Percentiles rank a stretch among this genome's conserved stretches.
phyloP scores from a whole-genome alignment of 2,797 vertebrate species.

The Pelodytes ibericus region DNA sequence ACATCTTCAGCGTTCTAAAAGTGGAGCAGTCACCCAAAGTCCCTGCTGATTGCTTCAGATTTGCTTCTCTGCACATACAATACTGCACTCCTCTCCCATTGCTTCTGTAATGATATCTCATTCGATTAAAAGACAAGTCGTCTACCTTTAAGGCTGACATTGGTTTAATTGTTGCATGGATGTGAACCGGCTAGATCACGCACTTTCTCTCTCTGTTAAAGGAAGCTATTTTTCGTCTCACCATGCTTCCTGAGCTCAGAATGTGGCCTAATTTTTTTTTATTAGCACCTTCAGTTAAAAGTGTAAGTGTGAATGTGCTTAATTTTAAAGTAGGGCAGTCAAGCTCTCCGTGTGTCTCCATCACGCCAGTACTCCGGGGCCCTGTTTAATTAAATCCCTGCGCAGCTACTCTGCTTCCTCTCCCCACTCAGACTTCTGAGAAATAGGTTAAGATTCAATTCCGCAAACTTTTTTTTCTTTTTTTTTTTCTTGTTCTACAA shows the following conservation, averaged over 20 bases:
- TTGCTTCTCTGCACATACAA: no score
- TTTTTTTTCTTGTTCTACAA: neutral
- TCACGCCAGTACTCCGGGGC: constrained; percentile 24
- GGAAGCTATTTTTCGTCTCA: neutral
- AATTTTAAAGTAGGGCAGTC: constrained; percentile 48
- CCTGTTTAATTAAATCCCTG: constrained; percentile 34
- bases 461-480: neutral
- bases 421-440: neutral
- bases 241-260: neutral
- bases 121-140: no score
- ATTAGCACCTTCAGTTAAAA: constrained; percentile 36
- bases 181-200: neutral
- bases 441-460: constrained; percentile 22
- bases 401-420: neutral
- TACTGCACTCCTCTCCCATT: no score
- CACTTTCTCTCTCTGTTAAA: neutral
- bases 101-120: no score
- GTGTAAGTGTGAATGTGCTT: constrained; percentile 46
- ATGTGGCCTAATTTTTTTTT: constrained; percentile 21
- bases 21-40: no score
- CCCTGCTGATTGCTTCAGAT: no score
- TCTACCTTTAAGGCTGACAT: no score
- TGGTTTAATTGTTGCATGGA: neutral
- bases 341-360: neutral
- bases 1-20: no score